Conservation (phyloP, 92 coral and sea anemone genomes). For the Paragorgia papillata region DNA sequence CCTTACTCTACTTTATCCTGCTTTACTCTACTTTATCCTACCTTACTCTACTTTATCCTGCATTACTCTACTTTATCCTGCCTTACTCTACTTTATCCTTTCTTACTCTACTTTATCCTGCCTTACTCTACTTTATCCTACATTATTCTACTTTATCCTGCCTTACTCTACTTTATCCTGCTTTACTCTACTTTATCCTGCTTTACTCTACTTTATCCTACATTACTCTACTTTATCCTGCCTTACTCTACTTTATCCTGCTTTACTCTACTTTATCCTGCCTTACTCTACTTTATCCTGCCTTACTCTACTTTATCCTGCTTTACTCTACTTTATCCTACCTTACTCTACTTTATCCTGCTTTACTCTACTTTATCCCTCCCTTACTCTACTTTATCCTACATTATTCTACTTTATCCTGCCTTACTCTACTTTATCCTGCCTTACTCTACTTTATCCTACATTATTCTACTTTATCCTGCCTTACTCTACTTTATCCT, state of each 20-base stretch:
- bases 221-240: background rate
- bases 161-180: no score
- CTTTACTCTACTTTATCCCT: background rate
- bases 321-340: background rate
- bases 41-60: no score
- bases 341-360: background rate
- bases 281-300: background rate
- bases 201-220: background rate
- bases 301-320: background rate
- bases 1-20: no score
- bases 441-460: background rate
- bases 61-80: no score
- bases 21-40: no score
- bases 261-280: background rate
- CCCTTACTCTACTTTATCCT: background rate
- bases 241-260: background rate
- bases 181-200: no score
- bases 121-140: no score
- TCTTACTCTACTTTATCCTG: no score
- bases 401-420: background rate
- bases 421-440: background rate
- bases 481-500: no score
- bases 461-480: background rate
- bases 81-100: no score
- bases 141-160: no score